These are phyloP conservation scores for Allacma fusca DNA, from an alignment of 2,888 invertebrate genomes.

Conservation along the genomic window DNA sequence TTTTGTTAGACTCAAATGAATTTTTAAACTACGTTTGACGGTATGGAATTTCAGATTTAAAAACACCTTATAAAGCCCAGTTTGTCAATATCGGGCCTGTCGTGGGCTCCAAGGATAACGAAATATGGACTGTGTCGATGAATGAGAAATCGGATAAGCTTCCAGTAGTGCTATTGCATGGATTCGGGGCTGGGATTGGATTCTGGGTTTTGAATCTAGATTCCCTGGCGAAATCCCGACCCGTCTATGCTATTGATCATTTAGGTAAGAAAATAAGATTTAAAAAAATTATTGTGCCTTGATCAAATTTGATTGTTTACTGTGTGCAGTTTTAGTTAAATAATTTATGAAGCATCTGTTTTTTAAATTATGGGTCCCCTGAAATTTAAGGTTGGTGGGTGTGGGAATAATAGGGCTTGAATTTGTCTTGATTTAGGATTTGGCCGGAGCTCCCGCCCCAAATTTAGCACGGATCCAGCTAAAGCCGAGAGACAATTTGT, in stretches of 20 bases:
- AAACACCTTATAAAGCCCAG: conserved; percentile 76
- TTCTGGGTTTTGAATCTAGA: conserved; percentile 94
- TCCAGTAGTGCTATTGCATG: conserved; percentile 91
- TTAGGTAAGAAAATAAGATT: conserved; percentile 67
- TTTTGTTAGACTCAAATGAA: no score
- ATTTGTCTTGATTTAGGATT: no score
- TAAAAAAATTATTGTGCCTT: no score
- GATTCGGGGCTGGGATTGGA: conserved; percentile 91
- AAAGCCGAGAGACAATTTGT: conserved; percentile 68
- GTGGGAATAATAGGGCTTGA: no score
- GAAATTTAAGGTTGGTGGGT: no score
- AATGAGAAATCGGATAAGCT: conserved; percentile 72
- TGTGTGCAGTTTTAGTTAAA: no score
- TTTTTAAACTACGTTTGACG: conserved; percentile 1
- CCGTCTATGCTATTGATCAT: conserved; percentile 90
- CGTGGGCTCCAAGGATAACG: conserved; percentile 69
- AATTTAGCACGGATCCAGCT: conserved; percentile 66
- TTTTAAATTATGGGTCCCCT: no score
- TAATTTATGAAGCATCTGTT: no score
- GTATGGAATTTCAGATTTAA: conserved; percentile 68
- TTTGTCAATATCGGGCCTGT: conserved; percentile 76
- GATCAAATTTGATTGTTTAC: no score
- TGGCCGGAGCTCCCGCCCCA: conserved; percentile 68
- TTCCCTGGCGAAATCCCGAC: conserved; percentile 77
- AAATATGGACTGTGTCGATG: conserved; percentile 75